These are phyloP conservation scores for Cherax destructor DNA, from an alignment of 1,140 invertebrate genomes.

Conservation along the genomic window DNA sequence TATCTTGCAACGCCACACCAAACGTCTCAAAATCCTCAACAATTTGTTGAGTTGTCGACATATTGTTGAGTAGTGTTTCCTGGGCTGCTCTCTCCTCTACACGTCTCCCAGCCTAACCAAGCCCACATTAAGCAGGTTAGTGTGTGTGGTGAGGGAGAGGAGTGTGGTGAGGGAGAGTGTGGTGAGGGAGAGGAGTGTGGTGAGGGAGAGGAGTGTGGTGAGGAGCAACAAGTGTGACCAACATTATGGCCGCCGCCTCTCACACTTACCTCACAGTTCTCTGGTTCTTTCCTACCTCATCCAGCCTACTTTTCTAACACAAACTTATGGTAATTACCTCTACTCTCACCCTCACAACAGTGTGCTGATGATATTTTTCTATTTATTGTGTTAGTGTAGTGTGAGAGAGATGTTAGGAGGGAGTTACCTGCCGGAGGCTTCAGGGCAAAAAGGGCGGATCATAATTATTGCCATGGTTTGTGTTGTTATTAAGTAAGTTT, in stretches of 20 bases:
- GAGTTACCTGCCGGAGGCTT: no score
- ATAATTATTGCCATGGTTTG: no score
- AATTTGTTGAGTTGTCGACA: background rate
- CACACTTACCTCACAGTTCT: background rate
- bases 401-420: no score
- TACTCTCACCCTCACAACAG: no score
- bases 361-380: no score
- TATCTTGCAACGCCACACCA: background rate
- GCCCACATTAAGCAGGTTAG: background rate
- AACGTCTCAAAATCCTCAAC: background rate
- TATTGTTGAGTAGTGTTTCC: background rate
- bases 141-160: background rate
- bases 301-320: no score
- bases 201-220: background rate
- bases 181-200: background rate
- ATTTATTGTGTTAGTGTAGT: no score
- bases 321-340: no score
- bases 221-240: background rate
- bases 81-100: background rate
- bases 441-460: no score
- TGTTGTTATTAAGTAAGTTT: no score
- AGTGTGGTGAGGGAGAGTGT: no score
- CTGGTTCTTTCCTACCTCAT: background rate
- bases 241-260: background rate
- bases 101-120: background rate